Base-by-base conservation (phyloP, 2,797 vertebrate species). In the Premnoplex brunnescens region DNA sequence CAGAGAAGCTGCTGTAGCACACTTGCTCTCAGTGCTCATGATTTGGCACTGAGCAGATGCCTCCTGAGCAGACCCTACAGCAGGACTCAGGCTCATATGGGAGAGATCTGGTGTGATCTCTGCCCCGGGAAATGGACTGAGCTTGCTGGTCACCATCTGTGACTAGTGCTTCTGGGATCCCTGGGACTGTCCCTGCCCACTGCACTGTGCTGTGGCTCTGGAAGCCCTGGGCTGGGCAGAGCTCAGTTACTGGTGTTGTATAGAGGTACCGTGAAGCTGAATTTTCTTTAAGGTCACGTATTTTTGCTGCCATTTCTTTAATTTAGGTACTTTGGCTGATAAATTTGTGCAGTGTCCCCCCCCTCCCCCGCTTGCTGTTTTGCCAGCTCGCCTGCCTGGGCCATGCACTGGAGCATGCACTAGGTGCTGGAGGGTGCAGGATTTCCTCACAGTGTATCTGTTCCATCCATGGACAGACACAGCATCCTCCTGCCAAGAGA, bases 341-440 rank as follows among this genome's bases (percentile, higher is more conserved):
- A 56, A 56, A 56, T 28, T 68, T 3, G 14, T 73, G 36, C 41
- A 56, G n/a, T 46, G 15, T 4, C 8, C 26, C 21, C 22, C n/a
- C 6, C 21, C 22, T 26, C 6, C 7, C 4, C 46, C 23, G 2
- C 30, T 27, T 41, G 68, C 44, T 69, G n/a, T 16, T 49, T 51
- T 62, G 44, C 68, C 72, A 67, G 9, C 75, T 73, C 37, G 32
- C 16, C 68, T 66, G 30, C 67, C 59, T 26, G 28, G n/a, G 39
- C 73, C 4, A 6, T 21, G 44, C 3, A 4, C 15, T 54, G 63
- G 30, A 59, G 24, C 0, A 0, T 27, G 56, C 1, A 1, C 28
- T 37, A 49, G 46, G 37, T 48, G 37, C 52, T 2, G 5, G 20
- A 44, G 59, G 48, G 24, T 26, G 52, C 43, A 72, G 49, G 49